Conservation (phyloP, 2,113 vertebrate species). For the Steatornis caripensis region DNA sequence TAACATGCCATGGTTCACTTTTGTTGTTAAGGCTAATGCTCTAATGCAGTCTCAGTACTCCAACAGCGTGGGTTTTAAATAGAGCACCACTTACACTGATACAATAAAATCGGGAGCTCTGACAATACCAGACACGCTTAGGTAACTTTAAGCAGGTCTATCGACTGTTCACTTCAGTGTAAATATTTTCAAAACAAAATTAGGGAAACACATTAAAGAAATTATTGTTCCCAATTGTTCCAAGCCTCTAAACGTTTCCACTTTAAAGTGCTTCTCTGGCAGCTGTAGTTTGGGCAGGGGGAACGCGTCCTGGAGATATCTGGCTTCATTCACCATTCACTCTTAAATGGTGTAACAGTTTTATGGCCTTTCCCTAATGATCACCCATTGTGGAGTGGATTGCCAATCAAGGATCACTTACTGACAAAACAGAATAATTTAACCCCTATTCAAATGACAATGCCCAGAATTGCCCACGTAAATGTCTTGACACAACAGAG, state of each 20-base stretch:
- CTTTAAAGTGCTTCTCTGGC: not conserved
- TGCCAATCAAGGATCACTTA: slow-evolving; percentile 86
- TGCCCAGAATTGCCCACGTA: slow-evolving; percentile 72
- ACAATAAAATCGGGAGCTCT: not conserved
- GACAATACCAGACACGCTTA: not conserved
- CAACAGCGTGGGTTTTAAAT: not conserved
- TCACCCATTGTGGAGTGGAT: slow-evolving; percentile 80
- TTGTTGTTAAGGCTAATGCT: not conserved
- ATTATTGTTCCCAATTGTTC: not conserved
- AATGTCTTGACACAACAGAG: slow-evolving; percentile 76
- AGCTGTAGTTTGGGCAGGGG: not conserved
- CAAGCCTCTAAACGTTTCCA: not conserved
- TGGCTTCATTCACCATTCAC: slow-evolving; percentile 77
- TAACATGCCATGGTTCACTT: not conserved
- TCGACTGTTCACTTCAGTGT: not conserved
- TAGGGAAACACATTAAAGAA: not conserved
- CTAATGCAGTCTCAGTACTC: not conserved
- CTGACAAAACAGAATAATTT: slow-evolving; percentile 84
- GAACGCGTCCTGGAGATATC: slow-evolving; percentile 58
- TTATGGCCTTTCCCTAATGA: slow-evolving; percentile 83
- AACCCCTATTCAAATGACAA: slow-evolving; percentile 80
- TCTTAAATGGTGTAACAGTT: slow-evolving; percentile 78
- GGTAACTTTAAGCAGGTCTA: not conserved
- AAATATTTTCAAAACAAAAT: not conserved
- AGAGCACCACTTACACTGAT: not conserved